Evolutionary conservation across 2,797 vertebrate genomes (phyloP), one percentile per base, ranked within the genome.

Genomic region (Ctenopoma multispine): DNA sequence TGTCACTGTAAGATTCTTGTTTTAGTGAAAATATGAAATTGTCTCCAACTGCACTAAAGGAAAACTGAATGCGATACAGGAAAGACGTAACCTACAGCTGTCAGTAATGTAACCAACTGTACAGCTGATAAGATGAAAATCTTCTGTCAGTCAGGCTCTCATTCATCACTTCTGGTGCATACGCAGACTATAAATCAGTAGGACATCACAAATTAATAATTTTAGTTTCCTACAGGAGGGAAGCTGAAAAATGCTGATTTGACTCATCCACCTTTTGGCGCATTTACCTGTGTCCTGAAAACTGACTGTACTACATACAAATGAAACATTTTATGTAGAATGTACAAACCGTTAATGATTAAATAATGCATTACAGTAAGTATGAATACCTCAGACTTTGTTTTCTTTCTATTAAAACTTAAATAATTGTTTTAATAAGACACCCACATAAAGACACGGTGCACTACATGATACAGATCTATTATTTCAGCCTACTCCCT

Each of bases 171-270:
- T 38, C 23, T 24, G 68, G n/a, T 71, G 68, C 24, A 51, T 58
- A 57, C 60, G 10, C 38, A 47, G 50, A 76, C 62, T 63, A 71
- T 78, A 44, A 84, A 81, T 77, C 79, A 79, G 48, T 11, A 23
- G 24, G 76, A 83, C 79, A 66, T 61, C 51, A 47, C 41, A 73
- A 65, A 86, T 88, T 46, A 85, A 79, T 79, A 36, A 80, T 82
- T 77, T 64, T 65, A 56, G 66, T 49, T 15, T 64, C 34, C 46
- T 40, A 53, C 20, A 48, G 43, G 24, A 50, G n/a, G 24, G 47
- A 51, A 36, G 63, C 51, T 63, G 63, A 63, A 70, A 69, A 63
- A 72, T 24, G 51, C 38, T 40, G 61, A 78, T 72, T 65, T 54
- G 61, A 75, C 51, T 69, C 44, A 65, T 48, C 29, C 11, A 27